These are phyloP conservation scores for Hemibagrus wyckioides DNA, from an alignment of 2,113 vertebrate species.

Conservation along the genomic window DNA sequence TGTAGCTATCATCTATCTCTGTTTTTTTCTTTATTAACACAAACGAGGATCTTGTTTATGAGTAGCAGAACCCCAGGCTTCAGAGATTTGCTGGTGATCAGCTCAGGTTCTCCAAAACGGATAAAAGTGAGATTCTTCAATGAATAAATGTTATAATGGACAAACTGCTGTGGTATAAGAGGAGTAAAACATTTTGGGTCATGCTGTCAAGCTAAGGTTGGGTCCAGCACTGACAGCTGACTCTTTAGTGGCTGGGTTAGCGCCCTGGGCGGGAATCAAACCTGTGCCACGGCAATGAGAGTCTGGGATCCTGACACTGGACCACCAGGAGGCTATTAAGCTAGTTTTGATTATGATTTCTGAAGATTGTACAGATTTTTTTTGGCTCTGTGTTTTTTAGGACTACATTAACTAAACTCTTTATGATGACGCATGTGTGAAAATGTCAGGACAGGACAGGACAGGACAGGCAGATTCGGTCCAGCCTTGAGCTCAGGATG, in stretches of 20 bases:
- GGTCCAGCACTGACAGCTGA: too few relatives aligned
- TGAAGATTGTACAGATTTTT: background rate
- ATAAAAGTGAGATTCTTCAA: background rate
- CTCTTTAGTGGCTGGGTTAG: too few relatives aligned
- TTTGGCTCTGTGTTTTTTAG: background rate
- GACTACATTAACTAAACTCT: background rate
- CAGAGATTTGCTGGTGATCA: background rate
- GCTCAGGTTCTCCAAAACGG: background rate
- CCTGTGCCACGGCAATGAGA: too few relatives aligned
- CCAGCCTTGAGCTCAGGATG: background rate
- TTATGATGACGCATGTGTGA: background rate
- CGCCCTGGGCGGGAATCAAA: too few relatives aligned
- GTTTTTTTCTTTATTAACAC: background rate
- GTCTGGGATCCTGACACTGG: too few relatives aligned
- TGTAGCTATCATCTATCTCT: background rate
- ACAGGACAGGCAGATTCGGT: background rate
- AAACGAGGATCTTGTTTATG: background rate
- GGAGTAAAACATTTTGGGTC: background rate
- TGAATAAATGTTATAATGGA: background rate
- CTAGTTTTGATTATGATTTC: too few relatives aligned
- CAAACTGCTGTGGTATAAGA: background rate
- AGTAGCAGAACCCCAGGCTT: background rate
- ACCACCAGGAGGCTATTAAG: too few relatives aligned
- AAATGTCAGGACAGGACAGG: background rate
- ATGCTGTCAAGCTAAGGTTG: background rate